Evolutionary conservation across 2,888 invertebrate genomes (phyloP).

Genomic region (Pachliopta kotzebuea): DNA sequence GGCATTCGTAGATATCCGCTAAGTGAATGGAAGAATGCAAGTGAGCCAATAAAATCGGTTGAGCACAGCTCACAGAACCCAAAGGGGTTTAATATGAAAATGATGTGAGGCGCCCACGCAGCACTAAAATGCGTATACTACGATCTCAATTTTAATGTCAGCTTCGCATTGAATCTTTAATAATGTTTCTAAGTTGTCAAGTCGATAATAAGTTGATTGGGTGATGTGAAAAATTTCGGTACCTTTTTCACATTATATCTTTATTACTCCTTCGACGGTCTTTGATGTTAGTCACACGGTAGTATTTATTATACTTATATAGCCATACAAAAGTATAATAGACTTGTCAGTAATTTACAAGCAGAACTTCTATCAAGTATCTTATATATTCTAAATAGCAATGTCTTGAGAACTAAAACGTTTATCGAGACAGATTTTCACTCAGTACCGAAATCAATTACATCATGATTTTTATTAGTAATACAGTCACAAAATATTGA

Average conservation of each 20-base stretch:
- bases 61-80: constrained; percentile 47
- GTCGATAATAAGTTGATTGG: constrained; percentile 23
- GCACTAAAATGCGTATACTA: constrained; percentile 42
- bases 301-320: neutral
- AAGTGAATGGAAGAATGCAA: constrained; percentile 59
- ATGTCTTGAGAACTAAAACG: too few species aligned
- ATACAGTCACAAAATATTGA: too few species aligned
- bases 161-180: constrained; percentile 31
- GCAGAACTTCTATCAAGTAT: too few species aligned
- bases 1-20: constrained; percentile 59
- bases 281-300: neutral
- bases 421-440: too few species aligned
- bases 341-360: too few species aligned
- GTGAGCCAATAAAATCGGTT: constrained; percentile 51
- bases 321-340: too few species aligned
- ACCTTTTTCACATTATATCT: constrained; percentile 12
- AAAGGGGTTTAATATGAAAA: constrained; percentile 53
- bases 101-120: constrained; percentile 57
- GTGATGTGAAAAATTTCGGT: constrained; percentile 20
- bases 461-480: too few species aligned
- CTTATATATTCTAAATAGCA: too few species aligned
- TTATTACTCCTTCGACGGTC: neutral
- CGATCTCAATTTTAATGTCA: constrained; percentile 38
- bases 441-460: too few species aligned
- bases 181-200: constrained; percentile 20